Base-by-base conservation (phyloP, 1,140 invertebrate genomes). In the Pteromalus puparum region DNA sequence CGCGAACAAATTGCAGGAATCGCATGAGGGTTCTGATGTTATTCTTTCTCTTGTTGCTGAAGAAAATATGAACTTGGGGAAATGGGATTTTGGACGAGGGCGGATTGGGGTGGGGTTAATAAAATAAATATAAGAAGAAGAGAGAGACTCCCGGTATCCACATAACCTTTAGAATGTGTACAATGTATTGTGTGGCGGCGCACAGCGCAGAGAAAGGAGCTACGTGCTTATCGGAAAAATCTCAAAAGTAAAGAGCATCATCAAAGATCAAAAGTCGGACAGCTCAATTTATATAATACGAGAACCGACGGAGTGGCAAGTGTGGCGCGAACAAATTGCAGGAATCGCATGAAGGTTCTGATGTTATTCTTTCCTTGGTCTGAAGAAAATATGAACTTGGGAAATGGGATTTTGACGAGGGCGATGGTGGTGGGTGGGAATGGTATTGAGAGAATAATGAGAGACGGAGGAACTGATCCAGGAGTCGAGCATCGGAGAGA, bases 401-500 rank as follows among this genome's bases (percentile, higher is more conserved):
- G 26, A 72, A 34, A 72, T 30, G 7, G 73, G 73, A 42, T 42
- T 42, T 26, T 30, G 38, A 74, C 9, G 12, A 21, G 24, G 42
- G 28, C 7, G 68, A 75, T 74, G 90, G 86, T 86, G 83, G 80
- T 86, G 86, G 86, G 87, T 86, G 86, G 87, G 87, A 83, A 87
- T 83, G 83, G 77, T 18, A 84, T 86, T 86, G 75, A 79, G 73
- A 88, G 87, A 87, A 87, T 89, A 88, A 87, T 87, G 87, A 87
- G 88, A 88, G 86, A 83, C 67, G 75, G 34, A 81, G 82, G 80
- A 83, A 83, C 77, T 89, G 86, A 83, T 91, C 88, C 89, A 88
- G 89, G 89, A 90, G 81, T 86, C n/a, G 88, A 88, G 88, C 89
- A 67, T 84, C 13, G 83, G 77, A 88, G 88, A 90, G 87, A 91